These are phyloP conservation scores for Astreopora myriophthalma DNA, from an alignment of 64 coral and sea anemone genomes.

Conservation along the genomic window DNA sequence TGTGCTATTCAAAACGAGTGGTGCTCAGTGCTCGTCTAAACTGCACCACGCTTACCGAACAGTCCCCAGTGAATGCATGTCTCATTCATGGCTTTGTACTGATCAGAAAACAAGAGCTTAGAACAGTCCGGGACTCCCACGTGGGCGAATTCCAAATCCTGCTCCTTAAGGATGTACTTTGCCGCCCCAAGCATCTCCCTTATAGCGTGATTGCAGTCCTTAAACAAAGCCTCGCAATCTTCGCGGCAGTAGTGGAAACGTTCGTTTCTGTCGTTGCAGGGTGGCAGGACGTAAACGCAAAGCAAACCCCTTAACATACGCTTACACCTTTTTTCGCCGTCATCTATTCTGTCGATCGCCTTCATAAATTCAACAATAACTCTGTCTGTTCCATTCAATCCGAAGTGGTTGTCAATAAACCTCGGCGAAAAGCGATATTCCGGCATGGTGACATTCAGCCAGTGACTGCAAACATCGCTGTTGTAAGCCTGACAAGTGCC, in stretches of 20 bases:
- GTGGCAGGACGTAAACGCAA: conserved; percentile 65
- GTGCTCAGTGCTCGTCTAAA: no score
- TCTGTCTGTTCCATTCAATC: conserved; percentile 63
- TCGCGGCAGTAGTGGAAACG: conserved; percentile 58
- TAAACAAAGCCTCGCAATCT: conserved; percentile 82
- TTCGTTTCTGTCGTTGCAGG: conserved; percentile 49
- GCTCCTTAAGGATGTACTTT: conserved; percentile 51
- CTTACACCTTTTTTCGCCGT: conserved; percentile 51
- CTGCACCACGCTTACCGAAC: conserved; percentile 69
- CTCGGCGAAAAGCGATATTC: conserved; percentile 30
- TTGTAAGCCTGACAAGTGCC: conserved; percentile 61
- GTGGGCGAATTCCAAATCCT: conserved; percentile 58
- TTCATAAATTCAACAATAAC: conserved; percentile 34
- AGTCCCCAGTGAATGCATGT: conserved; percentile 82
- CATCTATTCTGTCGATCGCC: conserved; percentile 40
- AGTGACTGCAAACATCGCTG: conserved; percentile 2
- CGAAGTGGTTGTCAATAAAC: conserved; percentile 51
- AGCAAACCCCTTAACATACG: conserved; percentile 39
- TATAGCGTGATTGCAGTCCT: conserved; percentile 49
- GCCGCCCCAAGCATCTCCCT: conserved; percentile 76
- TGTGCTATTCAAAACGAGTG: no score
- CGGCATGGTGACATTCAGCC: conserved; percentile 60
- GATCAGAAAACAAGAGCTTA: conserved; percentile 34
- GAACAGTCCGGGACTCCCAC: conserved; percentile 79
- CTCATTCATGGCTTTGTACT: conserved; percentile 1